Evolutionary conservation across 2,113 vertebrate genomes (phyloP).

Genomic region (Rhinichthys klamathensis): DNA sequence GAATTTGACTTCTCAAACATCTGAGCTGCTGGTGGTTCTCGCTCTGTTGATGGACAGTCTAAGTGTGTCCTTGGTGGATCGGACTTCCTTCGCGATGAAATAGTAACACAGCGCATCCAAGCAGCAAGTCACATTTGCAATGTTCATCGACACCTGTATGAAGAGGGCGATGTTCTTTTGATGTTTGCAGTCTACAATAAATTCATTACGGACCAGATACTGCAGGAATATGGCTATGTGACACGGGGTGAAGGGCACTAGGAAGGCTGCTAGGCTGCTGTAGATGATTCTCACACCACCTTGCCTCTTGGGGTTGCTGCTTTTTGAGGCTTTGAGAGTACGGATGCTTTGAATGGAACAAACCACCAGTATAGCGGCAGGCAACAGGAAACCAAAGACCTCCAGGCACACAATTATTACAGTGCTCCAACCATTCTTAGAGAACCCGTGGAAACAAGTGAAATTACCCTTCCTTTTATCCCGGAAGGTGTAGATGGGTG

Average conservation of each 20-base stretch:
- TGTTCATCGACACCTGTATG: slow-evolving; percentile 80
- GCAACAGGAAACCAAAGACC: slow-evolving; percentile 86
- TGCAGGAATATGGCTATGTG: slow-evolving; percentile 86
- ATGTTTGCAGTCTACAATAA: slow-evolving; percentile 74
- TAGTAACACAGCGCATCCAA: slow-evolving; percentile 91
- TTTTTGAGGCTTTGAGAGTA: slow-evolving; percentile 66
- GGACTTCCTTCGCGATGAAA: slow-evolving; percentile 82
- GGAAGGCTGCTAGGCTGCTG: slow-evolving; percentile 82
- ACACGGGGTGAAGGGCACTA: slow-evolving; percentile 86
- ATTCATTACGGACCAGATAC: slow-evolving; percentile 81
- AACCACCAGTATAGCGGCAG: slow-evolving; percentile 75
- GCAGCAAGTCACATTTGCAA: slow-evolving; percentile 90
- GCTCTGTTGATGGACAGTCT: slow-evolving; percentile 59
- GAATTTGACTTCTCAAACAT: slow-evolving; percentile 58
- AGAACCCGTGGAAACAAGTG: slow-evolving; percentile 83
- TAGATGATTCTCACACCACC: slow-evolving; percentile 79
- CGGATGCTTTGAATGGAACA: slow-evolving; percentile 80
- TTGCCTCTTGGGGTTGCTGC: slow-evolving; percentile 53
- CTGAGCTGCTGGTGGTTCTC: slow-evolving; percentile 68
- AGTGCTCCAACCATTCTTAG: slow-evolving; percentile 72
- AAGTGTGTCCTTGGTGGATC: slow-evolving; percentile 57
- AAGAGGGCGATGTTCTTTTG: slow-evolving; percentile 80
- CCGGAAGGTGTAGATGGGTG: slow-evolving; percentile 70
- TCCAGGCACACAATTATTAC: slow-evolving; percentile 76
- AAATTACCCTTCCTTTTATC: fast-evolving